Base-by-base conservation (phyloP, 2,113 vertebrate genomes). In the Lampris incognitus region DNA sequence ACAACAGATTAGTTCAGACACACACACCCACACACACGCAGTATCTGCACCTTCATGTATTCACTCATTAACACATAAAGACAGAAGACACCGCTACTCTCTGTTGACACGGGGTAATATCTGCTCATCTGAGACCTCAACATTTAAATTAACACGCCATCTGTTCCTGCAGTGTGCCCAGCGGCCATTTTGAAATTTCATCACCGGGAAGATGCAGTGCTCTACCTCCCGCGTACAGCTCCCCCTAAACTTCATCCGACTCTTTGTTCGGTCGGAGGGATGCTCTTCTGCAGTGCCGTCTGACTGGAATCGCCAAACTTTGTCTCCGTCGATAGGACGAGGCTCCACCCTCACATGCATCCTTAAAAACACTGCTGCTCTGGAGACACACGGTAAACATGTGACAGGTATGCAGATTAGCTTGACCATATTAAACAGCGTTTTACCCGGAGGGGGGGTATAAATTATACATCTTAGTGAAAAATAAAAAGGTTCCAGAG, bases 101-200 rank as follows among this genome's bases (percentile, higher is more conserved):
- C 48, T 79, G 72, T 85, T 83, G 85, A 91, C 86, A 83, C 9
- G 38, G 69, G 64, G 59, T 84, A 85, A 80, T 69, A 67, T 87
- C 72, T 89, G 74, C 80, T 88, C 79, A 91, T 79, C 74, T 74
- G 62, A 85, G 73, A 83, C 79, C 58, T 69, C 83, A 76, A 82
- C 72, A 83, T 76, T 88, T 81, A 88, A 89, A 90, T 90, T 51
- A 87, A 85, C 58, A 87, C 74, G 59, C 87, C 88, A 93, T 88
- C 86, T 92, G 89, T 78, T 89, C 81, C 74, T 79, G 67, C 78
- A 46, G 72, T 64, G 72, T 79, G 70, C 77, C 91, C 82, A 64
- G 41, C 74, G 79, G 84, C 77, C 84, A 74, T 88, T 76, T 84
- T 83, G 49, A 76, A 79, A 85, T 67, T 69, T 36, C 58, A 56